Evolutionary conservation across 2,113 vertebrate genomes (phyloP).

Genomic region (Acinonyx jubatus): DNA sequence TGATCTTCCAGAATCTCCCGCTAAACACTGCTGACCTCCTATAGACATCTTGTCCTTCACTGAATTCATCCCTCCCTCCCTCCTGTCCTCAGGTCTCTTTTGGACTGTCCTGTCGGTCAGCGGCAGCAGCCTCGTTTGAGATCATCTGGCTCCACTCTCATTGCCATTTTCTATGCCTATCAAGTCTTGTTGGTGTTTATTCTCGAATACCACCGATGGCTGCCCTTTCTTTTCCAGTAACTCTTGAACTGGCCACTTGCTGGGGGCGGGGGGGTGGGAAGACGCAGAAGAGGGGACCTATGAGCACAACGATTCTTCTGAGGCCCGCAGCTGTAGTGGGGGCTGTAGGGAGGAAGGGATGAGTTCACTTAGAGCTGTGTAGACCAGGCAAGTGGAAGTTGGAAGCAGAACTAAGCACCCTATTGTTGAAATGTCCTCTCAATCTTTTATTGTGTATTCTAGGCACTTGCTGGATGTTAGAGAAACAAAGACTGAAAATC

Average conservation of each 20-base stretch:
- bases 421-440: not conserved
- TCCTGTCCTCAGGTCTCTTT: not conserved
- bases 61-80: not conserved
- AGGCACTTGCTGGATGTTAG: not conserved
- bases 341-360: not conserved
- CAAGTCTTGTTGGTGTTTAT: not conserved
- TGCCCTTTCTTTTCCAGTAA: not conserved
- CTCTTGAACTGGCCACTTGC: not conserved
- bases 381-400: not conserved
- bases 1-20: not conserved
- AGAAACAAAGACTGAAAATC: slow-evolving; percentile 27
- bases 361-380: not conserved
- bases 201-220: not conserved
- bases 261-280: not conserved
- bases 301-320: not conserved
- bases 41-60: not conserved
- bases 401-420: not conserved
- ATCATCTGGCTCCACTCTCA: not conserved
- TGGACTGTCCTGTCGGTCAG: not conserved
- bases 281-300: not conserved
- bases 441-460: not conserved
- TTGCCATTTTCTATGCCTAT: not conserved
- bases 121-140: not conserved
- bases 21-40: not conserved
- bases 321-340: not conserved